Conservation (phyloP, 2,113 vertebrate species). For the Mobula birostris region DNA sequence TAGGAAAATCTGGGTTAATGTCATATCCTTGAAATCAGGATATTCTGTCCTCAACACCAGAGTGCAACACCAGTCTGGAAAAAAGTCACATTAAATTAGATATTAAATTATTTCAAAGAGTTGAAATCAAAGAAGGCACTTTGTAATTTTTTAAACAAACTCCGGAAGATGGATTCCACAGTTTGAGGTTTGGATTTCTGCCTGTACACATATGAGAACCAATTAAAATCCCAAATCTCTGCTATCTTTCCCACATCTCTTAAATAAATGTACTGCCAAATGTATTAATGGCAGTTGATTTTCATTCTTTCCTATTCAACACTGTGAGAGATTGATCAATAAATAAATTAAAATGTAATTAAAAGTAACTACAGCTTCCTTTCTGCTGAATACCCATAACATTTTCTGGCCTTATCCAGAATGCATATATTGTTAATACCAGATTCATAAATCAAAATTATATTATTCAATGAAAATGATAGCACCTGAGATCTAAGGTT, state of each 20-base stretch:
- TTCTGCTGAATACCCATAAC: background rate
- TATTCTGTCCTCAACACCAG: too few species aligned
- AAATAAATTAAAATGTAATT: background rate
- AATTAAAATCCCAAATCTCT: background rate
- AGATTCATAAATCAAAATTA: background rate
- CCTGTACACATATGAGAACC: background rate
- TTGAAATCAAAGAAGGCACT: background rate
- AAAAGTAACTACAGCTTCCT: background rate
- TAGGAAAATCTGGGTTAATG: too few species aligned
- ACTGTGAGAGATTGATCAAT: background rate
- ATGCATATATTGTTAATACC: background rate
- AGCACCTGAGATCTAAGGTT: background rate
- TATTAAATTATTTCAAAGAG: background rate
- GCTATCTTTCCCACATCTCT: conserved; percentile 13
- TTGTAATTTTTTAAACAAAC: background rate
- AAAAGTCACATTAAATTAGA: background rate
- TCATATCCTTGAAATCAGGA: background rate
- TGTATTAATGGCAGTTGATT: background rate
- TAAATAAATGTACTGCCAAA: conserved; percentile 19
- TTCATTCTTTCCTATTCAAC: conserved; percentile 16
- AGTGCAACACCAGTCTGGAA: background rate
- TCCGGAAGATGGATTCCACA: background rate
- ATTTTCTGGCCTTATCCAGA: background rate
- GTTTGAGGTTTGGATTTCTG: background rate
- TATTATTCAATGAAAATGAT: conserved; percentile 5